phyloP scores from a whole-genome alignment of 2,113 vertebrate species.

The Corythaixoides concolor region DNA sequence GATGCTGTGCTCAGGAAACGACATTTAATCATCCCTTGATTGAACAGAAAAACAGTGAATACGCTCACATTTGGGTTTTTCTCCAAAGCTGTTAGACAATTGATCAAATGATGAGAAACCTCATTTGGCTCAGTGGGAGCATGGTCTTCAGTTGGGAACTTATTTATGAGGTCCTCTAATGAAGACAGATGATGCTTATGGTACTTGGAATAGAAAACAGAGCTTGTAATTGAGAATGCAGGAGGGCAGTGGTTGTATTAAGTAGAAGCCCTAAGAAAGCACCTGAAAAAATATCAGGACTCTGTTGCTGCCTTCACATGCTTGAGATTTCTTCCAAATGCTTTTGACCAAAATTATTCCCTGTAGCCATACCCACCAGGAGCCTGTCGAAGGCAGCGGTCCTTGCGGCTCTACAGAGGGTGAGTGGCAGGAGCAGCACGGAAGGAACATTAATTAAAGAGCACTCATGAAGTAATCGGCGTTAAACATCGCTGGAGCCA shows the following conservation, averaged over 20 bases:
- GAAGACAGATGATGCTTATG: constrained; percentile 1
- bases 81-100: not conserved
- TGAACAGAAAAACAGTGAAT: not conserved
- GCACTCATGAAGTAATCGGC: not conserved
- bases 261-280: not conserved
- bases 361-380: not conserved
- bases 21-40: not conserved
- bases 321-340: not conserved
- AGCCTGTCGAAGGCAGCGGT: not conserved
- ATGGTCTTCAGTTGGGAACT: not conserved
- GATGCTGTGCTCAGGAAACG: not conserved
- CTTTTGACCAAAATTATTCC: not conserved
- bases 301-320: not conserved
- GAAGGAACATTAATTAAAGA: constrained; percentile 7
- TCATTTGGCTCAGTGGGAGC: not conserved
- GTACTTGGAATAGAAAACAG: not conserved
- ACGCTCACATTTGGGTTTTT: not conserved
- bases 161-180: constrained; percentile 27
- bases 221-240: not conserved
- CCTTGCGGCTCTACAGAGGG: not conserved
- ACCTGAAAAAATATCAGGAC: not conserved
- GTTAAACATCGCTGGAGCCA: not conserved
- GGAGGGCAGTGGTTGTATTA: not conserved
- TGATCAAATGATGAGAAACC: constrained; percentile 17
- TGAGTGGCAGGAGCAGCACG: not conserved